A percentile compares a stretch with the other conserved stretches of the same genome.
phyloP scores from a whole-genome alignment of 2,113 vertebrate genomes.

The Pampusana beccarii region DNA sequence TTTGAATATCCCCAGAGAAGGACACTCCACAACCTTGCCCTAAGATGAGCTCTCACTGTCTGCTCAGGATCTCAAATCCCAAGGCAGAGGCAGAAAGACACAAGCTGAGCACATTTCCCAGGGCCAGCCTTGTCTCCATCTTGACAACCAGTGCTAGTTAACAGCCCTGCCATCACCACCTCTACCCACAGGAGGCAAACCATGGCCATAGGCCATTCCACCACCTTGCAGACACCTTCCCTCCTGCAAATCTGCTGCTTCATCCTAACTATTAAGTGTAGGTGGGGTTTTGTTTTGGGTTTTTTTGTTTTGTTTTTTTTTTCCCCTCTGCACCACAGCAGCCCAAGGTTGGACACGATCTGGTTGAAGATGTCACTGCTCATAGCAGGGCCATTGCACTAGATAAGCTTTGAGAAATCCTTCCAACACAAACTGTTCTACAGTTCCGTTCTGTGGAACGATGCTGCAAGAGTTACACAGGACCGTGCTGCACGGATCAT shows the following conservation, averaged over 20 bases:
- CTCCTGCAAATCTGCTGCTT: neutral
- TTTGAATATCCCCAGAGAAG: no score
- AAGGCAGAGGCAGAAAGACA: neutral
- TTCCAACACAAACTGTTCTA: no score
- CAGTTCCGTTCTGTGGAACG: no score
- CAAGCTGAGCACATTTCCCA: neutral
- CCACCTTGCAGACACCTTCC: neutral
- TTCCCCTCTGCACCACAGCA: neutral
- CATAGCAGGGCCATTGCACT: no score
- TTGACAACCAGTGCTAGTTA: neutral
- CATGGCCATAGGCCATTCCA: rapidly evolving
- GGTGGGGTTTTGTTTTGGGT: rapidly evolving
- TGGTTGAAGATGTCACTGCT: no score
- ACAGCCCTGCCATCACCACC: neutral
- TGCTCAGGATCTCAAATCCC: neutral
- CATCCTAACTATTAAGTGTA: neutral
- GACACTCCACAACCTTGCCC: no score
- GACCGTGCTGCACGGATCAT: neutral
- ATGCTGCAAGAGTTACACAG: neutral
- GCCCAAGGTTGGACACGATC: neutral
- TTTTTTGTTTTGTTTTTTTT: neutral
- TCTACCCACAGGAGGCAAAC: neutral
- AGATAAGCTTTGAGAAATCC: no score
- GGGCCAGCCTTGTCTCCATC: neutral
- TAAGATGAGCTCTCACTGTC: neutral